phyloP scores from a whole-genome alignment of 1,140 invertebrate species.

The Ceratina calcarata region DNA sequence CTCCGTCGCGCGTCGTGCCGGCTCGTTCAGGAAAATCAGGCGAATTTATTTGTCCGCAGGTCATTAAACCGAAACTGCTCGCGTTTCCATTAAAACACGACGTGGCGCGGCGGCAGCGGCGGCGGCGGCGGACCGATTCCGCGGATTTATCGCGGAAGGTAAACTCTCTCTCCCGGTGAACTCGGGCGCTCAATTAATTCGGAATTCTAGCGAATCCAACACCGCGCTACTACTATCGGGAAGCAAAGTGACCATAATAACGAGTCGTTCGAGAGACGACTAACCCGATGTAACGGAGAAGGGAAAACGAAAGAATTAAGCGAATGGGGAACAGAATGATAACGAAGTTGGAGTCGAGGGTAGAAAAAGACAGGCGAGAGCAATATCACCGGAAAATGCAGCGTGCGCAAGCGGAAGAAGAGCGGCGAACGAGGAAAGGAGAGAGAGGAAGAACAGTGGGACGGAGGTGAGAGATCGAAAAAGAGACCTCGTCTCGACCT shows the following conservation, averaged over 20 bases:
- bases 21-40: constrained; percentile 30
- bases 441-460: not conserved
- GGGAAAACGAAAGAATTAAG: not conserved
- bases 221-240: not conserved
- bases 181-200: constrained; percentile 37
- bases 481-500: constrained; percentile 5
- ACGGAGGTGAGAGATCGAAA: not conserved
- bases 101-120: not conserved
- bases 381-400: not conserved
- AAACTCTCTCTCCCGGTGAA: constrained; percentile 13
- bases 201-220: constrained; percentile 11
- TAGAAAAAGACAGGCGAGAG: no score
- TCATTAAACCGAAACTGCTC: constrained; percentile 43
- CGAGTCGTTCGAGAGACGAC: constrained; percentile 4
- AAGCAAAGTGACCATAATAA: constrained; percentile 26
- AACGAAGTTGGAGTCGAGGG: no score
- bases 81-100: constrained; percentile 38
- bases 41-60: constrained; percentile 40
- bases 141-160: constrained; percentile 42
- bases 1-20: no score
- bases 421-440: not conserved
- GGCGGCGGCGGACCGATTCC: not conserved
- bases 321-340: no score
- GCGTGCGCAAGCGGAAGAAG: no score
- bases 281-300: not conserved